Evolutionary conservation across 1,140 invertebrate species (phyloP).

Genomic region (Dryas iulia): DNA sequence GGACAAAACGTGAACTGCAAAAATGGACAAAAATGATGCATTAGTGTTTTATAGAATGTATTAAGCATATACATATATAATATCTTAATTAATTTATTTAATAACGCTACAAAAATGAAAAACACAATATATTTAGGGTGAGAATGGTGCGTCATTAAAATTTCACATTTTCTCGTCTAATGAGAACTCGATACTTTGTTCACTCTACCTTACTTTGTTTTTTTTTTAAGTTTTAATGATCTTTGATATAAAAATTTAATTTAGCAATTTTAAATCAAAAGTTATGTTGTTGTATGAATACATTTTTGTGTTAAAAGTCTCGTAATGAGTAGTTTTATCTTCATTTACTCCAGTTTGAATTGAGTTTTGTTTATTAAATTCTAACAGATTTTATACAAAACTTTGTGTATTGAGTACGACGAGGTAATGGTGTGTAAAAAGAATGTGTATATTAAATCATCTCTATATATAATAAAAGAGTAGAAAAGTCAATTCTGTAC

Average conservation of each 20-base stretch:
- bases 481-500: too few relatives aligned
- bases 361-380: too few relatives aligned
- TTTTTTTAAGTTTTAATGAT: background rate
- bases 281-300: background rate
- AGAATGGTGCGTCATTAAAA: background rate
- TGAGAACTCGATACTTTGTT: conserved; percentile 19
- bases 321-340: too few relatives aligned
- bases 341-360: too few relatives aligned
- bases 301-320: background rate
- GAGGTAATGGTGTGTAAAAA: too few relatives aligned
- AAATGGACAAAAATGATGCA: too few relatives aligned
- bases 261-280: background rate
- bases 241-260: background rate
- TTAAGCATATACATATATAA: background rate
- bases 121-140: conserved; percentile 20
- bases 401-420: too few relatives aligned
- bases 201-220: background rate
- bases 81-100: background rate
- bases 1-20: too few relatives aligned
- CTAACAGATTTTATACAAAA: too few relatives aligned
- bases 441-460: too few relatives aligned
- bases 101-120: background rate
- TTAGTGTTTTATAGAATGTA: too few relatives aligned
- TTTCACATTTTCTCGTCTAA: conserved; percentile 1
- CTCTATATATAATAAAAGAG: too few relatives aligned